Conservation (phyloP, 2,797 vertebrate genomes). For the Jordanella pulchra region DNA sequence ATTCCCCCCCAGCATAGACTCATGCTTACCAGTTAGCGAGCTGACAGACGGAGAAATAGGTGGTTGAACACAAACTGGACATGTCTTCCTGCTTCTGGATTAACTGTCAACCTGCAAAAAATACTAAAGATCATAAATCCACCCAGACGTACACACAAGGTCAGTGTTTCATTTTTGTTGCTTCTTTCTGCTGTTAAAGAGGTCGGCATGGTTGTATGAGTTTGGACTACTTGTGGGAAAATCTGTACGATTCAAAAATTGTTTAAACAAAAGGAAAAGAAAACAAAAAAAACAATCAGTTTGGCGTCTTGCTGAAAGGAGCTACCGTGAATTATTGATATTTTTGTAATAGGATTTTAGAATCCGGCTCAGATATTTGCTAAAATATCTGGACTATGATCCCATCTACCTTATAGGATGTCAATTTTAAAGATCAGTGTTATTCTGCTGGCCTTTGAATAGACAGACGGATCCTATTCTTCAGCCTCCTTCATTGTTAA, state of each 20-base stretch:
- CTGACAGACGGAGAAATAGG: background rate
- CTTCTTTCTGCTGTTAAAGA: background rate
- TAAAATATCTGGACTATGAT: background rate
- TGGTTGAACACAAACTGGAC: conserved; percentile 6
- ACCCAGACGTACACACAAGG: conserved; percentile 36
- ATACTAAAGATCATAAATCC: conserved; percentile 10
- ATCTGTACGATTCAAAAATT: background rate
- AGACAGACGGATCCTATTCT: background rate
- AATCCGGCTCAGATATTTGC: background rate
- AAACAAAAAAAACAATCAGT: background rate
- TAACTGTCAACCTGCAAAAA: background rate
- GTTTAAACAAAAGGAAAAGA: background rate
- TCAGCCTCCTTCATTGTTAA: background rate
- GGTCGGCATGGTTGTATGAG: no score
- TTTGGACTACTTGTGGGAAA: background rate
- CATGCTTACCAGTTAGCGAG: background rate
- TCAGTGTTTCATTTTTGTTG: conserved; percentile 30
- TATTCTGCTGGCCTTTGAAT: background rate
- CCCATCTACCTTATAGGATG: background rate
- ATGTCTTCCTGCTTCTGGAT: conserved; percentile 42
- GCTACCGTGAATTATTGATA: background rate
- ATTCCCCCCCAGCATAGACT: background rate
- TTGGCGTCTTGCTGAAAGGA: background rate
- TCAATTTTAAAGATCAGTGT: background rate
- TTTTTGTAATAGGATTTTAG: background rate